Conservation (phyloP, 35 echinoderm and acorn worm genomes). For the Lytechinus pictus region DNA sequence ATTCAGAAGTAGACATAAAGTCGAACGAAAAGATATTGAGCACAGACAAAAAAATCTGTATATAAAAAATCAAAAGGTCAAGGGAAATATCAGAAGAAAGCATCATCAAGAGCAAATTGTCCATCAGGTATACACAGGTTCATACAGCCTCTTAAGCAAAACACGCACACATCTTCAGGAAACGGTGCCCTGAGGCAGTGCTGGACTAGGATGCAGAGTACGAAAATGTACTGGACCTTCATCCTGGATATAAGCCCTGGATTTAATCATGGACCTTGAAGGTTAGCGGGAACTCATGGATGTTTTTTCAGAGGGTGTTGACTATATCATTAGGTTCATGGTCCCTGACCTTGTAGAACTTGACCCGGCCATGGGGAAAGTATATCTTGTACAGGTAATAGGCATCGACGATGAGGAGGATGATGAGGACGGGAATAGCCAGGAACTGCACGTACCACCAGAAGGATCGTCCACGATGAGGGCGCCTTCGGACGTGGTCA, state of each 20-base stretch:
- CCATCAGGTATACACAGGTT: no score
- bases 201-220: neutral
- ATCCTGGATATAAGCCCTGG: neutral
- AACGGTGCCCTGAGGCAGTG: neutral
- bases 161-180: neutral
- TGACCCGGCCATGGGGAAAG: constrained; percentile 64
- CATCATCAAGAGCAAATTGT: no score
- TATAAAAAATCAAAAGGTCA: neutral
- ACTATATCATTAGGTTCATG: constrained; percentile 50
- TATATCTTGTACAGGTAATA: constrained; percentile 67
- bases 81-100: no score
- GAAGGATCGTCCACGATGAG: constrained; percentile 30
- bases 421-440: constrained; percentile 66
- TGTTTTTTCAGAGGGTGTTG: constrained; percentile 7
- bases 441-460: constrained; percentile 65
- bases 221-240: neutral
- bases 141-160: neutral
- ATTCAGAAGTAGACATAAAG: no score
- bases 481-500: constrained; percentile 6
- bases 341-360: constrained; percentile 72
- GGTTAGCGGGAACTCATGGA: neutral
- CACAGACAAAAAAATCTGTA: neutral
- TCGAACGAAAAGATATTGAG: neutral
- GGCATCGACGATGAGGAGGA: constrained; percentile 55
- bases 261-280: neutral